Evolutionary conservation across 2,797 vertebrate species (phyloP).

Genomic region (Crax fasciolata): DNA sequence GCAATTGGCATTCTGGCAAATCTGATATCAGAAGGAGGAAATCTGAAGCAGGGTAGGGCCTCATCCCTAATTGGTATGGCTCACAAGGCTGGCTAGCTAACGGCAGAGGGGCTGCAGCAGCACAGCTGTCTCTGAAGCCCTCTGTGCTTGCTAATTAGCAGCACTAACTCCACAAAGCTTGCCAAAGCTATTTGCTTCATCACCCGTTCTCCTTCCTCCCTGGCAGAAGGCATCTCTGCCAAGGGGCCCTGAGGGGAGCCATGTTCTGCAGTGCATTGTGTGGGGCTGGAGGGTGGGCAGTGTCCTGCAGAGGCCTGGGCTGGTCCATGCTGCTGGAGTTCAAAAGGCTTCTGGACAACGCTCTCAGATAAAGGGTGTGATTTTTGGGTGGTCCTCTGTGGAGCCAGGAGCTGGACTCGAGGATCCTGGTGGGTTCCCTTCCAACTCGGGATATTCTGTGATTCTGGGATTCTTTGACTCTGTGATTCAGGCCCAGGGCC

Average conservation of each 20-base stretch:
- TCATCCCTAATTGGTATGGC: neutral
- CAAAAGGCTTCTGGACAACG: too few relatives aligned
- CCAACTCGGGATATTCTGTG: neutral
- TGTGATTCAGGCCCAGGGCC: too few relatives aligned
- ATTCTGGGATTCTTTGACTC: neutral
- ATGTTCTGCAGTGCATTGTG: fast-evolving
- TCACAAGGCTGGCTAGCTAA: neutral
- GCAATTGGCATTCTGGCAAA: neutral
- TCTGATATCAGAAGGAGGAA: neutral
- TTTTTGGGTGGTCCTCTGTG: too few relatives aligned
- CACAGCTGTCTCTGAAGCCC: neutral
- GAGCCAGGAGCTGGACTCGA: too few relatives aligned
- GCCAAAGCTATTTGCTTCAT: neutral
- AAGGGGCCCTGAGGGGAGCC: neutral
- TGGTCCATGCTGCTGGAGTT: too few relatives aligned
- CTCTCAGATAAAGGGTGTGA: too few relatives aligned
- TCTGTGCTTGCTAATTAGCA: neutral
- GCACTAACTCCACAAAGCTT: neutral
- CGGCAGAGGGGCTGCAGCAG: neutral
- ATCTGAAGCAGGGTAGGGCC: slow-evolving; percentile 19
- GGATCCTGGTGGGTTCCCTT: neutral
- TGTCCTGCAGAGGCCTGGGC: neutral
- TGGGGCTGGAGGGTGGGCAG: neutral
- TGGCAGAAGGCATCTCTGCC: neutral
- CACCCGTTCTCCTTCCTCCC: neutral